Base-by-base conservation (phyloP, 2,888 invertebrate species). In the Theretra japonica region DNA sequence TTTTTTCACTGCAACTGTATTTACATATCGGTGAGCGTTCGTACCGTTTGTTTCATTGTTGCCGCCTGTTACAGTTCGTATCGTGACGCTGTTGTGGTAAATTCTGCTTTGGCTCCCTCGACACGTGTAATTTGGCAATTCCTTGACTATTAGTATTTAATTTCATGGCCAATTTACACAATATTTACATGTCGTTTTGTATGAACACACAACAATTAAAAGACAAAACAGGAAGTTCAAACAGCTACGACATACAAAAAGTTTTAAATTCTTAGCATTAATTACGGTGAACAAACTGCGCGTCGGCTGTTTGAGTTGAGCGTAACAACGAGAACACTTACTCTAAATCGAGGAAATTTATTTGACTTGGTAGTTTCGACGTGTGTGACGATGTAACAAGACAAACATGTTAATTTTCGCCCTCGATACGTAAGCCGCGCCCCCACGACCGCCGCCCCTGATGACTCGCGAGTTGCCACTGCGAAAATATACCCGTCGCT, bases 331-430 rank as follows among this genome's bases (percentile, higher is more conserved):
- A 83, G 83, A 77, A 73, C 78, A 87, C 89, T 90, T 93, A 93
- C 92, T 92, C 92, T 91, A 93, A 93, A 90, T 89, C 84, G 88
- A 86, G 83, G 85, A 90, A 93, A 92, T 94, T 93, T 94, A 93
- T 94, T 93, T 93, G 91, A 94, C 89, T 94, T 93, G 86, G 90
- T 92, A 93, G 93, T 94, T 94, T 90, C 86, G 88, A 88, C 88
- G 88, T 89, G 88, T 86, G 89, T 90, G 90, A 89, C 92, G 93
- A 91, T 90, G 92, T 92, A 92, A 91, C 88, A 93, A 94, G 91
- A 92, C 93, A 94, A 94, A 94, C 93, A 94, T 91, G 93, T 90
- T 93, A 93, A 94, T 93, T 92, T 92, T 86, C 88, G 86, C 86
- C 89, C 86, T 82, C 82, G 74, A 73, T 78, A 70, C 73, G 75